Conservation (phyloP, 2,113 vertebrate species). For the Oxyruncus cristatus region DNA sequence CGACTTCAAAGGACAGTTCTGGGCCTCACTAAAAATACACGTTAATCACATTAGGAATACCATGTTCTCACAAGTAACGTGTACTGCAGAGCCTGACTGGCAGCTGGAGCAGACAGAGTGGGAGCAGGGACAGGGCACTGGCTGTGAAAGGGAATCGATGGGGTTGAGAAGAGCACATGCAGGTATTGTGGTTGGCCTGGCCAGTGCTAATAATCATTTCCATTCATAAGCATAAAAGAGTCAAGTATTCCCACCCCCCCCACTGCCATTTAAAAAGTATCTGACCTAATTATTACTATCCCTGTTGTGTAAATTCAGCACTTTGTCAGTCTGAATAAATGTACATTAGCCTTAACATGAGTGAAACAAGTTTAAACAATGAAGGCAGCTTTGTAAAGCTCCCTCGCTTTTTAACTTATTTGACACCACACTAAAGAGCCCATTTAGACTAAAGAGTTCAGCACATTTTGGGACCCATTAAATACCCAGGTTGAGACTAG, state of each 20-base stretch:
- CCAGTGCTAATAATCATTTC: neutral
- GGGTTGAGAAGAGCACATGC: neutral
- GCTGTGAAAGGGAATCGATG: neutral
- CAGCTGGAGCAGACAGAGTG: neutral
- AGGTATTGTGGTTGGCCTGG: neutral
- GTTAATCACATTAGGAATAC: fast-evolving
- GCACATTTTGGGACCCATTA: conserved; percentile 55
- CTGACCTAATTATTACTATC: conserved; percentile 65
- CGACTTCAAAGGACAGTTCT: fast-evolving
- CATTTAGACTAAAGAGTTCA: conserved; percentile 57
- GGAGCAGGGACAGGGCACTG: neutral
- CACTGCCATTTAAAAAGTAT: conserved; percentile 33
- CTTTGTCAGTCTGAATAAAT: conserved; percentile 66
- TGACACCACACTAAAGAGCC: conserved; percentile 61
- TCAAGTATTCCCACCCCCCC: neutral
- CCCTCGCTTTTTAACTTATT: conserved; percentile 33
- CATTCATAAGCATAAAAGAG: neutral
- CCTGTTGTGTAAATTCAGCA: conserved; percentile 66
- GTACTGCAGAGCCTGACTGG: neutral
- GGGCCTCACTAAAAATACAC: fast-evolving
- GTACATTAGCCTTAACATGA: conserved; percentile 64
- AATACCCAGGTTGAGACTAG: conserved; percentile 52
- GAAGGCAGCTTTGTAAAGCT: conserved; percentile 43
- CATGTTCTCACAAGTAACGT: fast-evolving
- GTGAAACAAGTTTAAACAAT: conserved; percentile 54